Evolutionary conservation across 2,113 vertebrate species (phyloP).

Genomic region (Cepphus grylle): DNA sequence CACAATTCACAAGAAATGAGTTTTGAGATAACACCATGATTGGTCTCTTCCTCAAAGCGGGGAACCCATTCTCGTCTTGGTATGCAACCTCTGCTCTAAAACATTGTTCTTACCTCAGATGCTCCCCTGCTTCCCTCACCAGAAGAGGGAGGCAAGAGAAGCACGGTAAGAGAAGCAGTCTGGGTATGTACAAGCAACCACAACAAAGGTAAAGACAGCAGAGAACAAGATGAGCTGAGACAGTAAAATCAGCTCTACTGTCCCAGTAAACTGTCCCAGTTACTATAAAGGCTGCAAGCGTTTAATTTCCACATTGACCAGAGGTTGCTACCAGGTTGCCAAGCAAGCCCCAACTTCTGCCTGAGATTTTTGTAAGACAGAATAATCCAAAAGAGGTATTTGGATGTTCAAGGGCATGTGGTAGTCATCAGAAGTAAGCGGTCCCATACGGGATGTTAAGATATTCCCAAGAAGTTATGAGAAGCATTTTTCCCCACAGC

Average conservation of each 20-base stretch:
- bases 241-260: background rate
- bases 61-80: background rate
- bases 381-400: background rate
- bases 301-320: background rate
- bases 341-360: background rate
- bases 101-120: background rate
- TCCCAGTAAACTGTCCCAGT: background rate
- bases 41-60: background rate
- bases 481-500: background rate
- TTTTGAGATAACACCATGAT: background rate
- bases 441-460: background rate
- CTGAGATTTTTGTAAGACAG: background rate
- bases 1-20: fast-evolving
- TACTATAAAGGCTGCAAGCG: background rate
- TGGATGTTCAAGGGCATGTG: background rate
- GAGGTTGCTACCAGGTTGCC: background rate
- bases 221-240: background rate
- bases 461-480: background rate
- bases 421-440: background rate
- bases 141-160: background rate
- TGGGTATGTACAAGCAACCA: background rate
- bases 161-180: background rate
- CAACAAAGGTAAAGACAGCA: background rate
- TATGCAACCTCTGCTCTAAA: background rate
- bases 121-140: background rate